Conservation (phyloP, 2,797 vertebrate genomes). For the Phataginus tricuspis region DNA sequence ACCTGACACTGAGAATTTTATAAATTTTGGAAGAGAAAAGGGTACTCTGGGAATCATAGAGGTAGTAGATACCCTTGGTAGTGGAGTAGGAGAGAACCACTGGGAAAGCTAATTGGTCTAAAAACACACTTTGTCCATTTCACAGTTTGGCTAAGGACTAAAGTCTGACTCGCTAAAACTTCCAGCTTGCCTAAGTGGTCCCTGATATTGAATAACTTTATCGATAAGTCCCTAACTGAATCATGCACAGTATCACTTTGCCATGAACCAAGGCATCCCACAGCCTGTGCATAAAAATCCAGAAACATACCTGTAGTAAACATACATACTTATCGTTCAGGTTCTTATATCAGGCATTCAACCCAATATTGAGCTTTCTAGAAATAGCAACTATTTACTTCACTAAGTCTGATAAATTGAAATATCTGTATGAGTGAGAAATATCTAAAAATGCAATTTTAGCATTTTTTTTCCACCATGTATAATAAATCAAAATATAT, state of each 20-base stretch:
- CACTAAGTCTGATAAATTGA: neutral
- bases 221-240: neutral
- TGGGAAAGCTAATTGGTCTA: neutral
- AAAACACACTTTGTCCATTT: neutral
- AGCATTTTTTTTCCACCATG: neutral
- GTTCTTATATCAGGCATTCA: neutral
- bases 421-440: neutral
- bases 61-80: neutral
- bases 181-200: neutral
- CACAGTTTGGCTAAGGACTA: neutral
- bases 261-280: neutral
- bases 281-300: neutral
- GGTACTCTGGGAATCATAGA: neutral
- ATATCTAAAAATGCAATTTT: neutral
- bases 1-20: conserved; percentile 24
- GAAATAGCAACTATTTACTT: neutral
- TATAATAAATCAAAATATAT: conserved; percentile 22
- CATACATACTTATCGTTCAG: neutral
- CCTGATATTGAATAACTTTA: neutral
- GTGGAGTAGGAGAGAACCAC: neutral
- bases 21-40: conserved; percentile 10
- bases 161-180: neutral
- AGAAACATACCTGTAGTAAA: neutral
- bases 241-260: neutral
- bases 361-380: neutral